phyloP scores from a whole-genome alignment of 1,140 invertebrate genomes.

The Drosophila equinoxialis region DNA sequence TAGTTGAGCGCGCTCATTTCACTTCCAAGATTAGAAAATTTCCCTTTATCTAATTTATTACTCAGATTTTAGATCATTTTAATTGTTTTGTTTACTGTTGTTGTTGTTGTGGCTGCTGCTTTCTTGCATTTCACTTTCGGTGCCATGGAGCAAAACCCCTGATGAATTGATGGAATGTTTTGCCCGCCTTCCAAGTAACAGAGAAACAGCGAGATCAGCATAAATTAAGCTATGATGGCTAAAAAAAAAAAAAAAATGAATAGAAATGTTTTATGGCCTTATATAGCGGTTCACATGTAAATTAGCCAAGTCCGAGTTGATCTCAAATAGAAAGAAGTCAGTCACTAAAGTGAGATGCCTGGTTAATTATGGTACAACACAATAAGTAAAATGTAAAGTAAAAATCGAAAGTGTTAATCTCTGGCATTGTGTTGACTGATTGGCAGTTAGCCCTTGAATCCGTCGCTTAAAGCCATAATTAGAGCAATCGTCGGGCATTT shows the following conservation, averaged over 20 bases:
- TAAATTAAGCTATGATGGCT: constrained; percentile 56
- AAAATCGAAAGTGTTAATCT: constrained; percentile 72
- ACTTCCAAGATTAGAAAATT: constrained; percentile 56
- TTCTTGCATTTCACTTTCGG: constrained; percentile 67
- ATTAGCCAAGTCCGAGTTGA: constrained; percentile 42
- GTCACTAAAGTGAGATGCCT: constrained; percentile 56
- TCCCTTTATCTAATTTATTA: constrained; percentile 77
- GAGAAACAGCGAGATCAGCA: constrained; percentile 48
- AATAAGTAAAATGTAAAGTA: constrained; percentile 40
- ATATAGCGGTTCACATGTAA: constrained; percentile 75
- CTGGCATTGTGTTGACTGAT: constrained; percentile 38
- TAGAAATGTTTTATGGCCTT: constrained; percentile 71
- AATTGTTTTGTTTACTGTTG: constrained; percentile 43
- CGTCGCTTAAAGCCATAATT: constrained; percentile 56
- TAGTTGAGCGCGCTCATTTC: constrained; percentile 49
- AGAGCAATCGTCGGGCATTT: constrained; percentile 47
- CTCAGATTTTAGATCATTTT: constrained; percentile 73
- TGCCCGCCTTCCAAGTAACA: constrained; percentile 14
- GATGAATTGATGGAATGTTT: constrained; percentile 69
- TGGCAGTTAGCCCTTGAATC: constrained; percentile 4
- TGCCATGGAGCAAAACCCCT: constrained; percentile 53
- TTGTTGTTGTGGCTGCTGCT: constrained; percentile 30
- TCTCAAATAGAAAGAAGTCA: constrained; percentile 30
- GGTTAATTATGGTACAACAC: constrained; percentile 67
- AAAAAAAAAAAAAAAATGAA: constrained; percentile 46